Evolutionary conservation across 2,797 vertebrate genomes (phyloP).

Genomic region (Sebastes flavidus): DNA sequence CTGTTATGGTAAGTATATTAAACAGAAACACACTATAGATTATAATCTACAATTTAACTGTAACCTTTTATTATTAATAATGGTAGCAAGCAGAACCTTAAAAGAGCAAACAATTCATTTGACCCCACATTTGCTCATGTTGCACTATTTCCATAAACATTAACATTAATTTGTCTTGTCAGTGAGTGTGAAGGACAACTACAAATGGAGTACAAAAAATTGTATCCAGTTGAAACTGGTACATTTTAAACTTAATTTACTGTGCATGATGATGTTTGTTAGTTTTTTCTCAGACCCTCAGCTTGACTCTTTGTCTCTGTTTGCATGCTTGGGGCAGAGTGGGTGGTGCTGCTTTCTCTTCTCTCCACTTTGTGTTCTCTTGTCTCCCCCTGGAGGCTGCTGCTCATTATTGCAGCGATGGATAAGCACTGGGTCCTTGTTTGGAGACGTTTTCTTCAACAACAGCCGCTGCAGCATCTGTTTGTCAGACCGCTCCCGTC

Average conservation of each 20-base stretch:
- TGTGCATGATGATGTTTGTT: neutral
- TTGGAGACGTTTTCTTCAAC: slow-evolving; percentile 70
- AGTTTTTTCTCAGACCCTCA: slow-evolving; percentile 8
- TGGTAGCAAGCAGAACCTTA: neutral
- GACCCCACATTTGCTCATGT: neutral
- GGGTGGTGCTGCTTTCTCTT: slow-evolving; percentile 68
- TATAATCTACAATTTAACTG: neutral
- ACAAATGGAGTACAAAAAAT: neutral
- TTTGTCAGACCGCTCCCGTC: slow-evolving; percentile 84
- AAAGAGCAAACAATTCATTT: neutral
- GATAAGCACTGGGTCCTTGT: slow-evolving; percentile 76
- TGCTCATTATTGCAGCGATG: slow-evolving; percentile 84
- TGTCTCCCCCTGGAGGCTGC: slow-evolving; percentile 56
- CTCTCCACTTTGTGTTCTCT: slow-evolving; percentile 56
- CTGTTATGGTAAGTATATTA: neutral
- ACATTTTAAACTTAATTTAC: neutral
- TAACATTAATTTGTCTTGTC: neutral
- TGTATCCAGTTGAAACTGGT: neutral
- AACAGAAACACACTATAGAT: neutral
- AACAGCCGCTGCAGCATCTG: slow-evolving; percentile 84
- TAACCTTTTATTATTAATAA: neutral
- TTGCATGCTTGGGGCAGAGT: slow-evolving; percentile 72
- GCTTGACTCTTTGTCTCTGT: slow-evolving; percentile 51
- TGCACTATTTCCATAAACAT: neutral
- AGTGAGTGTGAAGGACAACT: neutral